These are phyloP conservation scores for Plagodis pulveraria DNA, from an alignment of 2,888 invertebrate species.

Conservation along the genomic window DNA sequence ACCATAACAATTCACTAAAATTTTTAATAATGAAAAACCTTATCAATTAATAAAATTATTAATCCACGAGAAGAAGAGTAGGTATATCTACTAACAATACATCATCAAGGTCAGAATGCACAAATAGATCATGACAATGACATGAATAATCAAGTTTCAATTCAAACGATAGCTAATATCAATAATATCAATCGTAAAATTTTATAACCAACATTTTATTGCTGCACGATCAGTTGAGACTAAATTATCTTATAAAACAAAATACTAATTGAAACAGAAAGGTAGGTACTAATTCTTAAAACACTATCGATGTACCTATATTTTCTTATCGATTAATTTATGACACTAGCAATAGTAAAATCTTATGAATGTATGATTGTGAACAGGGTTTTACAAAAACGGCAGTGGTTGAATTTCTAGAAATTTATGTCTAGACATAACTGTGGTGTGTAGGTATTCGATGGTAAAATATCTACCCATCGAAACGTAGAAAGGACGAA, in stretches of 20 bases:
- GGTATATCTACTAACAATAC: slow-evolving; percentile 2
- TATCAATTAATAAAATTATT: slow-evolving; percentile 6
- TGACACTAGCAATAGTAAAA: slow-evolving; percentile 50
- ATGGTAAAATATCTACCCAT: too few species aligned
- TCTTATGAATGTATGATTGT: slow-evolving; percentile 10
- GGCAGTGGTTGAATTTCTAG: too few species aligned
- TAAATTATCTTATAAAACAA: slow-evolving; percentile 41
- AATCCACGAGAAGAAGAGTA: slow-evolving; percentile 25
- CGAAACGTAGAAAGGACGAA: too few species aligned
- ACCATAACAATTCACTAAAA: too few species aligned
- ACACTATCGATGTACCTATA: background rate
- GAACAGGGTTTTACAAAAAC: slow-evolving; percentile 4
- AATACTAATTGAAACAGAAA: slow-evolving; percentile 30
- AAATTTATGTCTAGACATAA: too few species aligned
- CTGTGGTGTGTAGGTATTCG: too few species aligned
- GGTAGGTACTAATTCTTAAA: too few species aligned
- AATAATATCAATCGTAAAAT: slow-evolving; percentile 46
- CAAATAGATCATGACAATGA: slow-evolving; percentile 42
- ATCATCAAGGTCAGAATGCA: background rate
- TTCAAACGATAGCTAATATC: slow-evolving; percentile 6
- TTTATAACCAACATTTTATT: slow-evolving; percentile 30
- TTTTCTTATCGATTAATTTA: slow-evolving; percentile 37
- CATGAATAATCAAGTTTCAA: slow-evolving; percentile 29
- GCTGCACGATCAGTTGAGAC: slow-evolving; percentile 30
- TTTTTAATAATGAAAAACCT: too few species aligned